These are phyloP conservation scores for Ypsolopha sequella DNA, from an alignment of 2,888 invertebrate genomes.

Conservation along the genomic window DNA sequence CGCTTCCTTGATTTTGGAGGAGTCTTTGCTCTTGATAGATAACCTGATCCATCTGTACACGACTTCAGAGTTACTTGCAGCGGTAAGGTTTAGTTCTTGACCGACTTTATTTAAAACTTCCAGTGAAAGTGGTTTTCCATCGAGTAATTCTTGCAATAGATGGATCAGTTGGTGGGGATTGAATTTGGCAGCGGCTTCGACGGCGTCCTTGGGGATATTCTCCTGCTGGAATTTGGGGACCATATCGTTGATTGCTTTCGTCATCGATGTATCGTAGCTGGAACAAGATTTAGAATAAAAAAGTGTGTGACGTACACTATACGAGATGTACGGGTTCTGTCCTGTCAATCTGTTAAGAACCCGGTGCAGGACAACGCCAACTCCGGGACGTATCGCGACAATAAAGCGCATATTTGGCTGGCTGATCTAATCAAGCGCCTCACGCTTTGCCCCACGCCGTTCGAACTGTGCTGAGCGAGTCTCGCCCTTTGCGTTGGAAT, in stretches of 20 bases:
- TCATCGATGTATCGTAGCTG: conserved; percentile 78
- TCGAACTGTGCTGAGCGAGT: too few relatives aligned
- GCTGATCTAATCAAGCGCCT: too few relatives aligned
- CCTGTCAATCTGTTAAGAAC: too few relatives aligned
- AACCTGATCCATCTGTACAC: conserved; percentile 82
- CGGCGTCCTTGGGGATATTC: conserved; percentile 61
- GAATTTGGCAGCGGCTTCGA: conserved; percentile 48
- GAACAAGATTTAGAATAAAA: too few relatives aligned
- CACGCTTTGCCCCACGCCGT: too few relatives aligned
- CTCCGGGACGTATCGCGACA: too few relatives aligned
- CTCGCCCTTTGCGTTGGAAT: too few relatives aligned
- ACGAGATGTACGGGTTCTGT: too few relatives aligned
- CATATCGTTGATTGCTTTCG: conserved; percentile 71
- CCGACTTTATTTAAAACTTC: conserved; percentile 73
- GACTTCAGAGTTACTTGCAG: conserved; percentile 78
- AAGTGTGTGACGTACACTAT: too few relatives aligned
- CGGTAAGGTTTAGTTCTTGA: conserved; percentile 73
- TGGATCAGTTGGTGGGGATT: conserved; percentile 76
- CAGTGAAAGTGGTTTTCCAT: conserved; percentile 60
- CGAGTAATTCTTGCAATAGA: conserved; percentile 77
- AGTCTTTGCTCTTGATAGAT: conserved; percentile 80
- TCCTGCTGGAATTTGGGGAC: conserved; percentile 27
- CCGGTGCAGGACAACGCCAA: too few relatives aligned
- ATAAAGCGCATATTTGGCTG: too few relatives aligned
- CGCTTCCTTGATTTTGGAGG: conserved; percentile 74